These are phyloP conservation scores for Amphipyra tragopoginis DNA, from an alignment of 2,888 invertebrate species.

Conservation along the genomic window DNA sequence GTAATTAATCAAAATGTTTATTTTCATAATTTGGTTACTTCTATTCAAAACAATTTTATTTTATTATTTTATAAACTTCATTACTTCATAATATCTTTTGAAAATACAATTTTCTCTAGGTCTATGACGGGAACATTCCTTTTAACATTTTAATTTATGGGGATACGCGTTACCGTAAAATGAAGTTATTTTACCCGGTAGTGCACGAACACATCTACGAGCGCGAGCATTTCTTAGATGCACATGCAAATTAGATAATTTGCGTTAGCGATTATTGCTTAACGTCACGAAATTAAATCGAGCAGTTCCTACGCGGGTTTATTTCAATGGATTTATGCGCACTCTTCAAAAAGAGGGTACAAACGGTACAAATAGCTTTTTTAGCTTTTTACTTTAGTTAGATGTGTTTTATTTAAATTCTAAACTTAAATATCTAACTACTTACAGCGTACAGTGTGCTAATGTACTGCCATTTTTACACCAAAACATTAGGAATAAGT, in stretches of 20 bases:
- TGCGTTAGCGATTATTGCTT: no score
- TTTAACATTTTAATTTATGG: background rate
- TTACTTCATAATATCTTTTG: constrained; percentile 5
- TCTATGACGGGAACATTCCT: constrained; percentile 41
- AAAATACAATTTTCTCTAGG: background rate
- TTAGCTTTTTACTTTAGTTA: background rate
- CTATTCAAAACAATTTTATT: constrained; percentile 7
- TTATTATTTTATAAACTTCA: constrained; percentile 7
- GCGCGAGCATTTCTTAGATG: no score
- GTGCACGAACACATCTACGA: no score
- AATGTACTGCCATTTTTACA: constrained; percentile 65
- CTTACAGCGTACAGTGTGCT: constrained; percentile 39
- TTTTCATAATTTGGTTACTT: constrained; percentile 4
- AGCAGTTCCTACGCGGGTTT: no score
- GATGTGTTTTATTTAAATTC: constrained; percentile 6
- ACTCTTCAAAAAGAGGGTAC: background rate
- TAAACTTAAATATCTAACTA: constrained; percentile 8
- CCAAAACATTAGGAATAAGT: constrained; percentile 61
- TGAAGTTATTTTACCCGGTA: no score
- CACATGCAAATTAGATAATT: no score
- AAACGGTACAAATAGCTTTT: constrained; percentile 2
- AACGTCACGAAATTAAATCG: no score
- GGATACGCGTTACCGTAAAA: no score
- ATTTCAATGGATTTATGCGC: no score
- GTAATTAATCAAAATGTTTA: constrained; percentile 22